Evolutionary conservation across 2,113 vertebrate species (phyloP).

Genomic region (Sapayoa aenigma): DNA sequence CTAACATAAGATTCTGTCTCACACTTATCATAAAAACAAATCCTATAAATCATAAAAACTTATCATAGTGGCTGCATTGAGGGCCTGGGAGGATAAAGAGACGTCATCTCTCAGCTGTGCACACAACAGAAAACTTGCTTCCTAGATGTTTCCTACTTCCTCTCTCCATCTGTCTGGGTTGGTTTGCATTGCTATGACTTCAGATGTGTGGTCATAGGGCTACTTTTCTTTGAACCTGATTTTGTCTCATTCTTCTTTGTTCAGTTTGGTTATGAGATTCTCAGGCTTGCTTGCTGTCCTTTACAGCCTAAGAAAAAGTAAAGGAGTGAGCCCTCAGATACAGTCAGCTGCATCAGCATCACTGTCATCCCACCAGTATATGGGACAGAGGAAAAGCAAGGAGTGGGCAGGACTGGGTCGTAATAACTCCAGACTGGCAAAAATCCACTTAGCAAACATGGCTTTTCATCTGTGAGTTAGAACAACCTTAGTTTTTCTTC

Average conservation of each 20-base stretch:
- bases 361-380: neutral
- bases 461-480: neutral
- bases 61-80: neutral
- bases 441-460: neutral
- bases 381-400: neutral
- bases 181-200: neutral
- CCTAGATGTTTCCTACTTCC: neutral
- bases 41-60: no score
- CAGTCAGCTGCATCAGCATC: neutral
- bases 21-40: neutral
- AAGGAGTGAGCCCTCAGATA: neutral
- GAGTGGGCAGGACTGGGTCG: neutral
- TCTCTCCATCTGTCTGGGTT: neutral
- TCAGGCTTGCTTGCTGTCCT: neutral
- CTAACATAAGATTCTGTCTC: neutral
- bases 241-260: neutral
- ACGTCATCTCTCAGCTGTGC: neutral
- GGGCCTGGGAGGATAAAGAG: neutral
- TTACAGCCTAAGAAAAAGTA: neutral
- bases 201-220: neutral
- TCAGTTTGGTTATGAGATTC: neutral
- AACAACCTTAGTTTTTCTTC: neutral
- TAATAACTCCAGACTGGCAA: neutral
- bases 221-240: neutral
- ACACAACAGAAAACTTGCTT: neutral